A percentile compares a stretch with the other conserved stretches of the same genome.
These are phyloP conservation scores for Dasysyrphus albostriatus DNA, from an alignment of 2,888 invertebrate genomes.

Conservation along the genomic window DNA sequence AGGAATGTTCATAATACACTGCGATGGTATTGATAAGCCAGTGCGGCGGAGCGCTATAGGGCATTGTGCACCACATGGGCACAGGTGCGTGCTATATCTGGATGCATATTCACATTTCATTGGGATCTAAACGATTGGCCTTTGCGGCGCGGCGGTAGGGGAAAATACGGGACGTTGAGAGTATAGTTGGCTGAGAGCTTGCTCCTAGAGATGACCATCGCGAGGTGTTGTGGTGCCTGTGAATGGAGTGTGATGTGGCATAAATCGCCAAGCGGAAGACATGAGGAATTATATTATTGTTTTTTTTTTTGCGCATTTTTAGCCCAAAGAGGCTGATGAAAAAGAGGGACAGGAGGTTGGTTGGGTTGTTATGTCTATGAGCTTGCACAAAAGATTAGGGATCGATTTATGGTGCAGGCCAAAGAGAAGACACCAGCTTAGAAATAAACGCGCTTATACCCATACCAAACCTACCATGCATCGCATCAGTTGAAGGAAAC, in stretches of 20 bases:
- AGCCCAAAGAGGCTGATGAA: background rate
- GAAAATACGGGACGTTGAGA: background rate
- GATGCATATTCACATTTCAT: constrained; percentile 71
- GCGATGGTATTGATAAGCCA: constrained; percentile 64
- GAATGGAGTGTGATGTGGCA: constrained; percentile 75
- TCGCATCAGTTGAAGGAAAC: constrained; percentile 55
- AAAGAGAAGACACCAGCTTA: constrained; percentile 35
- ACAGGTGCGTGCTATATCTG: constrained; percentile 72
- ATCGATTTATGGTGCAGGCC: constrained; percentile 70
- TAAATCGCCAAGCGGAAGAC: constrained; percentile 69
- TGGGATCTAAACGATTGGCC: constrained; percentile 73
- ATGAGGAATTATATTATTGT: constrained; percentile 69
- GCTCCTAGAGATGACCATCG: constrained; percentile 67
- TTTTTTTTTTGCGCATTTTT: background rate
- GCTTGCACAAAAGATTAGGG: constrained; percentile 62
- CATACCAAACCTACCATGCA: background rate
- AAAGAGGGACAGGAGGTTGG: constrained; percentile 15
- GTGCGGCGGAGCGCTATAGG: constrained; percentile 29
- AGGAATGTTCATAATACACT: constrained; percentile 59
- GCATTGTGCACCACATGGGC: constrained; percentile 32
- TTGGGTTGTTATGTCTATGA: constrained; percentile 56
- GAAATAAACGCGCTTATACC: constrained; percentile 22
- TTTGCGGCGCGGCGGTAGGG: constrained; percentile 5
- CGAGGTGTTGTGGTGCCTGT: constrained; percentile 71
- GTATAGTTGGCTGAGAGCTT: constrained; percentile 20